A percentile compares a stretch with the other conserved stretches of the same genome.
These are phyloP conservation scores for Schlechtendalia chinensis DNA, from an alignment of 1,140 invertebrate species.

Conservation along the genomic window DNA sequence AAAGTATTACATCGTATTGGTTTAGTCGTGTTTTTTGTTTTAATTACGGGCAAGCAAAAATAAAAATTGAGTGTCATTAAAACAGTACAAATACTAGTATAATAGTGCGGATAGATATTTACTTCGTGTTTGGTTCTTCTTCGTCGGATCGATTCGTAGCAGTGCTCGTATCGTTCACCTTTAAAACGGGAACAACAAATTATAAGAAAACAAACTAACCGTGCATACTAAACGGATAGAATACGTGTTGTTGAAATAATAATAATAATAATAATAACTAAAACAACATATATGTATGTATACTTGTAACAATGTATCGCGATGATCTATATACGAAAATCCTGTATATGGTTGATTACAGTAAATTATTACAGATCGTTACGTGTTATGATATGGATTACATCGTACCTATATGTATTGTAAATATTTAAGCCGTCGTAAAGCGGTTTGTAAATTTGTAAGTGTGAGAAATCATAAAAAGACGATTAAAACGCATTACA, in stretches of 20 bases:
- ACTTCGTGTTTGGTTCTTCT: slow-evolving; percentile 57
- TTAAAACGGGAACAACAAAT: slow-evolving; percentile 48
- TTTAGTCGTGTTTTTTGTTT: neutral
- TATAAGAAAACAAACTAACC: slow-evolving; percentile 6
- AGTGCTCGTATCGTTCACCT: slow-evolving; percentile 46
- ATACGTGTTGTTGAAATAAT: neutral
- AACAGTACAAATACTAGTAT: slow-evolving; percentile 12
- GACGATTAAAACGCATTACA: too few species aligned
- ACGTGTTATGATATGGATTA: neutral
- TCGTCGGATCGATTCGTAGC: slow-evolving; percentile 34
- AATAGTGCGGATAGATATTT: slow-evolving; percentile 59
- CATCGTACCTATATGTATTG: neutral
- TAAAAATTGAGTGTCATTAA: slow-evolving; percentile 54
- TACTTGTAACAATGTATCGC: neutral
- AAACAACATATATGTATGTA: neutral
- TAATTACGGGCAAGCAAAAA: slow-evolving; percentile 50
- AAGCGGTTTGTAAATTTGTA: too few species aligned
- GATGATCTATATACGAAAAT: neutral
- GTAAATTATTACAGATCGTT: too few species aligned
- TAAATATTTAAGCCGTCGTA: neutral
- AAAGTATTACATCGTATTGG: neutral
- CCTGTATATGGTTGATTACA: neutral
- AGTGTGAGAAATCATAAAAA: too few species aligned
- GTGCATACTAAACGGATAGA: slow-evolving; percentile 19
- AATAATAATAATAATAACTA: neutral